A percentile compares a stretch with the other conserved stretches of the same genome.
These are phyloP conservation scores for Agrilus biguttatus DNA, from an alignment of 2,888 invertebrate genomes.

Conservation along the genomic window DNA sequence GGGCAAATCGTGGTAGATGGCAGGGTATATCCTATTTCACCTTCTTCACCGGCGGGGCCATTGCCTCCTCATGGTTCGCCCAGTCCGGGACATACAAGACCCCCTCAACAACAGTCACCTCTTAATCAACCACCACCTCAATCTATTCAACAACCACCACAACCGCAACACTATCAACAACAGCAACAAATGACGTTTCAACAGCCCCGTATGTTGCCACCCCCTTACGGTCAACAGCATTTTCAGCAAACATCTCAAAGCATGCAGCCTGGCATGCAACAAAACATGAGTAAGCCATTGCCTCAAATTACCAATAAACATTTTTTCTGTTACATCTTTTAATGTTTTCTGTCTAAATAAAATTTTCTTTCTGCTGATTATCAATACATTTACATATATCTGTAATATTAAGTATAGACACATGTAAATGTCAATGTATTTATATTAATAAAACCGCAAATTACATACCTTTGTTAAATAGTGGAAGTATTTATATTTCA, in stretches of 20 bases:
- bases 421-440: no score
- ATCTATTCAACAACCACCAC: constrained; percentile 21
- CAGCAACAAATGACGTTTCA: constrained; percentile 9
- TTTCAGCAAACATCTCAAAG: constrained; percentile 17
- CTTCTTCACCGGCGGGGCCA: constrained; percentile 28
- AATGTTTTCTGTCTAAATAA: no score
- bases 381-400: no score
- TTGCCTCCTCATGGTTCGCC: constrained; percentile 21
- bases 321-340: no score
- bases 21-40: constrained; percentile 50
- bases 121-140: constrained; percentile 21
- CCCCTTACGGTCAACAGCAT: constrained; percentile 22
- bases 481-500: no score
- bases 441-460: no score
- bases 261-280: constrained; percentile 23
- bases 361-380: neutral
- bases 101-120: constrained; percentile 28
- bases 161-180: constrained; percentile 10
- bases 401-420: no score
- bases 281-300: neutral
- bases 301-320: neutral
- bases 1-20: constrained; percentile 76
- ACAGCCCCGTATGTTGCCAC: constrained; percentile 12
- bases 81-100: constrained; percentile 25
- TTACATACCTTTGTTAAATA: no score